A percentile compares a stretch with the other conserved stretches of the same genome.
Evolutionary conservation across 2,888 invertebrate genomes (phyloP).

Genomic region (Erebia aethiops): DNA sequence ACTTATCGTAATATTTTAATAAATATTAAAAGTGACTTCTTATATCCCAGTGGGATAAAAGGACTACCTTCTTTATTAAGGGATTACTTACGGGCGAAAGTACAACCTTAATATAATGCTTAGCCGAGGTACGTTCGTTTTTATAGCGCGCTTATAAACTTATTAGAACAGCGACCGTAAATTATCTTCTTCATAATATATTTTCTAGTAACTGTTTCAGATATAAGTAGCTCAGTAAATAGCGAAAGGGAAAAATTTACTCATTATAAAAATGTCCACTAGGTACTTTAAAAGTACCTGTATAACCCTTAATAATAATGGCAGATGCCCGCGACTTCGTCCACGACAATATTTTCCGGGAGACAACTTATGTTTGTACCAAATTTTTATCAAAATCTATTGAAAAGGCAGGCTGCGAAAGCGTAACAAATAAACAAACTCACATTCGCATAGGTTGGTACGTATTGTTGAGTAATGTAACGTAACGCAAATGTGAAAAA

Average conservation of each 20-base stretch:
- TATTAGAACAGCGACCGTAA: conserved; percentile 31
- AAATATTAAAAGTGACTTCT: conserved; percentile 11
- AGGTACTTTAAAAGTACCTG: neutral
- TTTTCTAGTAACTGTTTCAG: conserved; percentile 6
- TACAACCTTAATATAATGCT: conserved; percentile 16
- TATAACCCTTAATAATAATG: neutral
- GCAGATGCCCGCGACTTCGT: too few species aligned
- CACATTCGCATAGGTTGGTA: too few species aligned
- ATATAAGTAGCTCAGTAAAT: neutral
- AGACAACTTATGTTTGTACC: too few species aligned
- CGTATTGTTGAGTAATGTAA: too few species aligned
- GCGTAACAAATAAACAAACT: too few species aligned
- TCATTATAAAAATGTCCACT: neutral
- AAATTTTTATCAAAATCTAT: too few species aligned
- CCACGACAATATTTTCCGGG: neutral
- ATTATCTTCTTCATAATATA: conserved; percentile 23
- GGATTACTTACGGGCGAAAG: conserved; percentile 22
- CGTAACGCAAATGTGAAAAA: too few species aligned
- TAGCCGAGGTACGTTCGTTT: conserved; percentile 22
- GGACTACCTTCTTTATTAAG: conserved; percentile 24
- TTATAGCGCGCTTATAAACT: conserved; percentile 24
- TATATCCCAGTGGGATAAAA: conserved; percentile 17
- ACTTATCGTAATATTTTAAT: conserved; percentile 2
- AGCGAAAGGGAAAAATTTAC: neutral
- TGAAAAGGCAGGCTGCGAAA: too few species aligned